Evolutionary conservation across 2,888 invertebrate species (phyloP).

Genomic region (Pollenia griseotomentosa): DNA sequence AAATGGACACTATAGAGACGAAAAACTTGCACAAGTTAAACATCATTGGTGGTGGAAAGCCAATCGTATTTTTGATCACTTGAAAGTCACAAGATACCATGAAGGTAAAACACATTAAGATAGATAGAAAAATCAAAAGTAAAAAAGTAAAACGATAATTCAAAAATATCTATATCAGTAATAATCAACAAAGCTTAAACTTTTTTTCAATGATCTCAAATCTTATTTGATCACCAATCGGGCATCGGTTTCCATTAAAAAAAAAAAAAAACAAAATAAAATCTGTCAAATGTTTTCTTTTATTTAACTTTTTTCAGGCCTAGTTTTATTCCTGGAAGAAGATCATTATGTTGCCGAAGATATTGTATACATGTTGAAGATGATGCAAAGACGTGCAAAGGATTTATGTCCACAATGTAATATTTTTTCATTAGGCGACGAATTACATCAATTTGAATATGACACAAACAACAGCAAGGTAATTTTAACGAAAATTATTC

Average conservation of each 20-base stretch:
- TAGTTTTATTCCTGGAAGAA: conserved; percentile 97
- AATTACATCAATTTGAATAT: conserved; percentile 95
- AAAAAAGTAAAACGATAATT: background rate
- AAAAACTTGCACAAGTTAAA: conserved; percentile 98
- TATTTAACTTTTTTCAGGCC: conserved; percentile 84
- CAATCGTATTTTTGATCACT: conserved; percentile 95
- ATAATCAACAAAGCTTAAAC: too few species aligned
- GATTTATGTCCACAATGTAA: conserved; percentile 95
- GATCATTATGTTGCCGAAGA: conserved; percentile 99
- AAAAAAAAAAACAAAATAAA: too few species aligned
- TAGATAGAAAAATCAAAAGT: background rate
- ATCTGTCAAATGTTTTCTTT: too few species aligned
- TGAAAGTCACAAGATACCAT: conserved; percentile 93
- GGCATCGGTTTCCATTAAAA: too few species aligned
- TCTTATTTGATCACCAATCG: too few species aligned
- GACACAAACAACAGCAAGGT: conserved; percentile 88
- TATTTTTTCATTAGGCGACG: conserved; percentile 96
- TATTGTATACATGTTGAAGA: conserved; percentile 93
- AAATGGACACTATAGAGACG: conserved; percentile 98
- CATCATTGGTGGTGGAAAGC: conserved; percentile 99
- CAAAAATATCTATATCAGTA: too few species aligned
- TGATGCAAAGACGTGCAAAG: conserved; percentile 91
- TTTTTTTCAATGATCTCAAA: too few species aligned
- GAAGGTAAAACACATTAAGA: conserved; percentile 85
- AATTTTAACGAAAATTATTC: conserved; percentile 65